Percentiles rank a stretch among this genome's conserved stretches.
Evolutionary conservation across 2,888 invertebrate genomes (phyloP).

Genomic region (Sarcophaga carnaria): DNA sequence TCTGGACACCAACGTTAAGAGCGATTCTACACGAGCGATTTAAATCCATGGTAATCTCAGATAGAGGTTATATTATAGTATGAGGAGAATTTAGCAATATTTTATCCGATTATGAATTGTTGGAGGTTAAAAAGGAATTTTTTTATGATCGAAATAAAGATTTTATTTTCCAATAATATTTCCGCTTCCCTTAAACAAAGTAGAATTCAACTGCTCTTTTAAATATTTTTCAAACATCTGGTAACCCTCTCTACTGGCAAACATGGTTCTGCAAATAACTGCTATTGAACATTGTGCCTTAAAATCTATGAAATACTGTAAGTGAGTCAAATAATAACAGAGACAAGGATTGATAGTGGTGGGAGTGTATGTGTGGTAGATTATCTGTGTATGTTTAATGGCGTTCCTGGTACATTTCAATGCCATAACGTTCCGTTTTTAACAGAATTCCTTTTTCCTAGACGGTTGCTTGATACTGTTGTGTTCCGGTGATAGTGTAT

Average conservation of each 20-base stretch:
- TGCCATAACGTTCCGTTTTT: constrained; percentile 29
- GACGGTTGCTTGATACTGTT: background rate
- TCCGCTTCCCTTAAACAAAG: no score
- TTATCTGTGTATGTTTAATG: background rate
- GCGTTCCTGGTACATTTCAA: constrained; percentile 53
- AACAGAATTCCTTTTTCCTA: constrained; percentile 28
- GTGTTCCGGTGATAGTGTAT: background rate
- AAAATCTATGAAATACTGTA: constrained; percentile 6
- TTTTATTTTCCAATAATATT: no score
- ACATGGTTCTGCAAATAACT: background rate
- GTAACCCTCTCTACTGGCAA: background rate
- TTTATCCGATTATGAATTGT: no score
- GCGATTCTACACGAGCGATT: no score
- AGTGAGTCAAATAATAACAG: background rate
- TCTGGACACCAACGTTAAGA: no score
- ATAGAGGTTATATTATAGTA: no score
- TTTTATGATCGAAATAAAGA: no score
- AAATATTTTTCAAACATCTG: background rate
- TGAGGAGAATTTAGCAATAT: no score
- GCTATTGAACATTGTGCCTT: constrained; percentile 34
- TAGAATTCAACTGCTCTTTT: background rate
- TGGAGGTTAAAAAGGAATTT: no score
- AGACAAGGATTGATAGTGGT: background rate
- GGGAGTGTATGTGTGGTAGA: background rate
- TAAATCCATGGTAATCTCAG: no score